Base-by-base conservation (phyloP, 2,797 vertebrate genomes). In the Clarias laeviceps region DNA sequence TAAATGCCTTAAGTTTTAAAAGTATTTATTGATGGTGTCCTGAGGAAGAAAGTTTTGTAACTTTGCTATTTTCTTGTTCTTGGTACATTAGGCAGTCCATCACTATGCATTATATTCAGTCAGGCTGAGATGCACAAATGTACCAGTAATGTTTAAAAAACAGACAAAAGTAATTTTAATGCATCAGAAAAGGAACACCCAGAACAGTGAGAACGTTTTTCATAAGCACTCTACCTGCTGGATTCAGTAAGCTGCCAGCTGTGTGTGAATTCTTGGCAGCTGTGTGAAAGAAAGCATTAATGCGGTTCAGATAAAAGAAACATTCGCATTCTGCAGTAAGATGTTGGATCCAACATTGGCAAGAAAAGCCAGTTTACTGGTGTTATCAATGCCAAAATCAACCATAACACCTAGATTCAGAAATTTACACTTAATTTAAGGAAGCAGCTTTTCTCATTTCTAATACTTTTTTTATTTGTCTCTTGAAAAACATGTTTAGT, bases 81-180 rank as follows among this genome's bases (percentile, higher is more conserved):
- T 84, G 70, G 80, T 86, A 82, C 83, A 79, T 66, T 86, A 86
- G 50, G 73, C 79, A 82, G 66, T 72, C 66, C 66, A 70, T 70
- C 80, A 82, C 80, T 50, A 27, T 65, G 61, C 17, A 65, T 65
- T 65, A 80, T 80, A 80, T 50, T 62, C 68, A 73, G 54, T 61
- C 50, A 64, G 22, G 70, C 57, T 61, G 40, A 65, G 32, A 27
- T 45, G 66, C 24, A 72, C 66, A 59, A 56, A 68, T 85, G 66
- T 80, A 32, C 56, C 54, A 70, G 45, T 80, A 80, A 80, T 80
- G 54, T 77, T 45, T 80, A 61, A 59, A 45, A 68, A 80, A 65
- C 29, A 80, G 64, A 34, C 17, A 45, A 80, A 27, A 80, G 18
- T n/a, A 64, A 64, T 45, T 37, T 9, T 64, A 80, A 80, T 65